Evolutionary conservation across 1,140 invertebrate species (phyloP).

Genomic region (Drosophila sproati): DNA sequence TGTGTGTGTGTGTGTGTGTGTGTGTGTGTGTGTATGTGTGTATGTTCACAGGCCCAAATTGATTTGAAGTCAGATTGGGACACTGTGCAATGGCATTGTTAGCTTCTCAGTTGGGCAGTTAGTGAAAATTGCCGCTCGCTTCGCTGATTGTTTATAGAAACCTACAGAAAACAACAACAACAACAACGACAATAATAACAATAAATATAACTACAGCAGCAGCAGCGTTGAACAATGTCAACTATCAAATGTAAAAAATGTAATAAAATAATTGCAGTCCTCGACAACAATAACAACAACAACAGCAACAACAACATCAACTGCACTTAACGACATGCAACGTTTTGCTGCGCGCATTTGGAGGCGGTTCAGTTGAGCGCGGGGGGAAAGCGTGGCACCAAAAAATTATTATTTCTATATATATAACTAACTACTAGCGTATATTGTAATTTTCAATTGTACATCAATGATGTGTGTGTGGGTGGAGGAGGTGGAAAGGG

Average conservation of each 20-base stretch:
- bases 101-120: constrained; percentile 62
- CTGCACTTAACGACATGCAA: constrained; percentile 80
- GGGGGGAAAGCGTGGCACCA: background rate
- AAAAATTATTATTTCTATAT: background rate
- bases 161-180: constrained; percentile 30
- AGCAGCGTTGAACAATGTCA: constrained; percentile 62
- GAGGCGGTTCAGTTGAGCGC: constrained; percentile 47
- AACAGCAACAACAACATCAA: constrained; percentile 43
- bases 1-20: background rate
- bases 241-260: constrained; percentile 48
- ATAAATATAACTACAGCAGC: background rate
- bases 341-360: constrained; percentile 65
- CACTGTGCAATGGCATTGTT: constrained; percentile 64
- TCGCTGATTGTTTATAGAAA: constrained; percentile 79
- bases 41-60: constrained; percentile 72
- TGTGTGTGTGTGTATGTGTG: constrained; percentile 25
- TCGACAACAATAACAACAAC: constrained; percentile 51
- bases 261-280: constrained; percentile 76
- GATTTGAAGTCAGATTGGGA: constrained; percentile 66
- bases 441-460: constrained; percentile 60
- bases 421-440: background rate
- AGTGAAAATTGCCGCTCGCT: constrained; percentile 75
- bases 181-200: constrained; percentile 37
- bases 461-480: background rate
- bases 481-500: too few species aligned